A percentile compares a stretch with the other conserved stretches of the same genome.
Evolutionary conservation across 2,113 vertebrate species (phyloP).

Genomic region (Lycaon pictus): DNA sequence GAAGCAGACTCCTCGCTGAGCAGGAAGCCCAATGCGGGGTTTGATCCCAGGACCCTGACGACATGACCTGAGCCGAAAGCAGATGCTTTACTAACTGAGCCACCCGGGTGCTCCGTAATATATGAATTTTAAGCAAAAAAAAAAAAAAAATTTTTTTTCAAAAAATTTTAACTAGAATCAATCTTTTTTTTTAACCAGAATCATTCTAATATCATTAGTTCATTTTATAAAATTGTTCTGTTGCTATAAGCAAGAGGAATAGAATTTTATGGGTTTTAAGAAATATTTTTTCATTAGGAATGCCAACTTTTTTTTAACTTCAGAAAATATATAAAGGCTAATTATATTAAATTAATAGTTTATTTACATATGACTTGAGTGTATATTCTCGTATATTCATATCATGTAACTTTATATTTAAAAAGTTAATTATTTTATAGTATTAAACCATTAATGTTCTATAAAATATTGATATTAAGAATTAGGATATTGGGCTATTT

Average conservation of each 20-base stretch:
- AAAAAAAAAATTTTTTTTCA: not conserved
- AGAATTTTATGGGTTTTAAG: not conserved
- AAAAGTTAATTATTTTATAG: too few relatives aligned
- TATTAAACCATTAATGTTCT: not conserved
- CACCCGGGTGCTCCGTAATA: not conserved
- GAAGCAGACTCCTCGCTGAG: too few relatives aligned
- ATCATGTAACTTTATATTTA: not conserved
- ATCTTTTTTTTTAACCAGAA: not conserved
- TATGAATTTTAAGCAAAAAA: conserved; percentile 2
- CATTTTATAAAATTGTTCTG: not conserved
- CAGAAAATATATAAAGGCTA: not conserved
- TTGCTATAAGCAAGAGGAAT: not conserved
- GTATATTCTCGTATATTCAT: not conserved
- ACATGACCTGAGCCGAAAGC: too few relatives aligned
- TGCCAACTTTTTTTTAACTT: conserved; percentile 47
- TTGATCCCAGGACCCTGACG: too few relatives aligned
- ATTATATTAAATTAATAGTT: not conserved
- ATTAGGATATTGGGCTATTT: not conserved
- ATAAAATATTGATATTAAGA: conserved; percentile 10
- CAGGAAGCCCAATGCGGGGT: too few relatives aligned
- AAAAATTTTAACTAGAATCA: not conserved
- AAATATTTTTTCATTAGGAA: conserved; percentile 33
- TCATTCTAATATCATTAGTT: not conserved
- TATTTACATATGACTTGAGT: not conserved
- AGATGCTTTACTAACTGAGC: too few relatives aligned